These are phyloP conservation scores for Rhizoglyphus robini DNA, from an alignment of 1,140 invertebrate genomes.

Conservation along the genomic window DNA sequence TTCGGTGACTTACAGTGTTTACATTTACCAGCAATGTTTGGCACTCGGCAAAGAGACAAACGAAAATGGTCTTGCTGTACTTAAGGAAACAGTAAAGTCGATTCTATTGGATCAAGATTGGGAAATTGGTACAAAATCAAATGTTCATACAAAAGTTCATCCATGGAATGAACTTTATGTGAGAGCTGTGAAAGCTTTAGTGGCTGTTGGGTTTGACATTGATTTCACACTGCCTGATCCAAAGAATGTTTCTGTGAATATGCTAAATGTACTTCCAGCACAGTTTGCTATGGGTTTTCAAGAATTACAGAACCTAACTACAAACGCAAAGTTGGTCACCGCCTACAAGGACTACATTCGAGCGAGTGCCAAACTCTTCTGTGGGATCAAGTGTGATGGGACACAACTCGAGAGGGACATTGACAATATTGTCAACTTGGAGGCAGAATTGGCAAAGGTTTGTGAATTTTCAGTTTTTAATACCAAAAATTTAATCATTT, in stretches of 20 bases:
- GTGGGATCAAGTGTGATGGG: not conserved
- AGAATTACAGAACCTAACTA: not conserved
- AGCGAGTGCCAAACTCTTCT: not conserved
- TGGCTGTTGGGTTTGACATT: not conserved
- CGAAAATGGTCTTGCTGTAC: not conserved
- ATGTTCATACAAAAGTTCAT: not conserved
- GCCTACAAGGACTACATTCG: slow-evolving; percentile 6
- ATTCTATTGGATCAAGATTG: not conserved
- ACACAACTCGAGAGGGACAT: not conserved
- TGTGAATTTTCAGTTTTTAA: not conserved
- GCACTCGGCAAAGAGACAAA: not conserved
- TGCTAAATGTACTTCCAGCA: not conserved
- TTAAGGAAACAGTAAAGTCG: not conserved
- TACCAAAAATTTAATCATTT: not conserved
- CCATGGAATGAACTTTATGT: not conserved
- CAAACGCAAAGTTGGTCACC: not conserved
- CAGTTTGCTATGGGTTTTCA: not conserved
- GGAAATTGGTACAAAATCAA: not conserved
- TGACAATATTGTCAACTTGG: not conserved
- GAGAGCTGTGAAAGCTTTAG: not conserved
- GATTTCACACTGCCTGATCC: not conserved
- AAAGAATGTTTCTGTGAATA: not conserved
- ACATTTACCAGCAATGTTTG: not conserved
- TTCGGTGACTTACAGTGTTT: not conserved
- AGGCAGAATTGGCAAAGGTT: not conserved